Evolutionary conservation across 2,888 invertebrate genomes (phyloP), one percentile per base, ranked within the genome.

Genomic region (Lasius fuliginosus): DNA sequence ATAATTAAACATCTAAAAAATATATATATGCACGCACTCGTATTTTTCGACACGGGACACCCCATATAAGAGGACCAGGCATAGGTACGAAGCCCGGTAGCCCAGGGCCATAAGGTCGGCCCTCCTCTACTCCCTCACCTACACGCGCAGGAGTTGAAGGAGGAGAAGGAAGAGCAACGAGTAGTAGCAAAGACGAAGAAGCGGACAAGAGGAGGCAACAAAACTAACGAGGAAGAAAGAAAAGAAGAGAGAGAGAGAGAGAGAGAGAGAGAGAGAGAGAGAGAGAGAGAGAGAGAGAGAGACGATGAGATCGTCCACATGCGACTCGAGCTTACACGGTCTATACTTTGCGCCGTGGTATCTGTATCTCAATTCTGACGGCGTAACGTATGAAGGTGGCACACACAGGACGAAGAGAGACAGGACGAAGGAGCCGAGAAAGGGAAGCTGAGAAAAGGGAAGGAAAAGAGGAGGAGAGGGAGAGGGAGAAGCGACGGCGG

Each of bases 101-200:
- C 94, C 94, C 94, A 93, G 94, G 94, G 94, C 93, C 94, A 94
- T 93, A 94, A 94, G 93, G 94, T 94, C 94, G 94, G 92, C 90
- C 94, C 93, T 93, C 92, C 90, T 92, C 91, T 93, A 90, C 92
- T 93, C 93, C 92, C 92, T 93, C 92, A 92, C 92, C 92, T 89
- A 92, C 92, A 93, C 92, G 91, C 89, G 83, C 84, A 69, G 42
- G 68, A 65, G 69, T 60, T 36, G 46, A 65, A 67, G 36, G 82
- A 82, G 62, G 74, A 75, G 69, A 64, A 71, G 73, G 62, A 58
- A 42, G 77, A 73, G 33, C 30, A 71, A 79, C 53, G 40, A 71
- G 62, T 67, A 60, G 69, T 53, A 71, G 84, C 77, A 42, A 15
- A 53, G 30, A 64, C 56, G 71, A 82, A 74, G 82, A 71, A 33